A percentile compares a stretch with the other conserved stretches of the same genome.
These are phyloP conservation scores for Falco berigora DNA, from an alignment of 2,797 vertebrate genomes.

Conservation along the genomic window DNA sequence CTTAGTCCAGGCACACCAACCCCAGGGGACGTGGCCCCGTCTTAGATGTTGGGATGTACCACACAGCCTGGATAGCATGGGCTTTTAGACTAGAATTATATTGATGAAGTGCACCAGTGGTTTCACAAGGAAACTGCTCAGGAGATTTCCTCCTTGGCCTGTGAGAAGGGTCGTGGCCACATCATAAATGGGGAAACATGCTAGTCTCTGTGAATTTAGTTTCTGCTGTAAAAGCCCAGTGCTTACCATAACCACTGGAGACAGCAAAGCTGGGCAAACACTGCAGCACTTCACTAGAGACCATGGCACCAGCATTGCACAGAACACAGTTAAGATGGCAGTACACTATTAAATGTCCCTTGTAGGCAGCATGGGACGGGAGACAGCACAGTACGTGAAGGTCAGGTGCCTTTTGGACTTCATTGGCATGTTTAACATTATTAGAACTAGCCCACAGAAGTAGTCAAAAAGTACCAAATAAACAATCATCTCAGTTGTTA, in stretches of 20 bases:
- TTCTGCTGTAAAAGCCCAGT: not conserved
- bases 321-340: not conserved
- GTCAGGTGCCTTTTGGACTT: not conserved
- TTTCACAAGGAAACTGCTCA: not conserved
- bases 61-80: not conserved
- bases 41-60: not conserved
- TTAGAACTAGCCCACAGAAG: not conserved
- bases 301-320: not conserved
- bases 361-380: not conserved
- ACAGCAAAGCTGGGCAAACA: not conserved
- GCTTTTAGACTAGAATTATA: not conserved
- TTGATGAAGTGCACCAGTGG: not conserved
- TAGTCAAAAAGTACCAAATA: not conserved
- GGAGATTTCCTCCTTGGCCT: not conserved
- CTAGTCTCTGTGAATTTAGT: not conserved
- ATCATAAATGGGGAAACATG: not conserved
- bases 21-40: rapidly evolving
- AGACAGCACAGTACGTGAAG: not conserved
- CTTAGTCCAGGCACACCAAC: not conserved
- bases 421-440: rapidly evolving
- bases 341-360: no score
- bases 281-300: not conserved
- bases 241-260: not conserved
- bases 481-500: not conserved
- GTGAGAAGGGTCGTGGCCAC: not conserved